phyloP scores from a whole-genome alignment of 2,888 invertebrate genomes.

The Tiliacea citrago region DNA sequence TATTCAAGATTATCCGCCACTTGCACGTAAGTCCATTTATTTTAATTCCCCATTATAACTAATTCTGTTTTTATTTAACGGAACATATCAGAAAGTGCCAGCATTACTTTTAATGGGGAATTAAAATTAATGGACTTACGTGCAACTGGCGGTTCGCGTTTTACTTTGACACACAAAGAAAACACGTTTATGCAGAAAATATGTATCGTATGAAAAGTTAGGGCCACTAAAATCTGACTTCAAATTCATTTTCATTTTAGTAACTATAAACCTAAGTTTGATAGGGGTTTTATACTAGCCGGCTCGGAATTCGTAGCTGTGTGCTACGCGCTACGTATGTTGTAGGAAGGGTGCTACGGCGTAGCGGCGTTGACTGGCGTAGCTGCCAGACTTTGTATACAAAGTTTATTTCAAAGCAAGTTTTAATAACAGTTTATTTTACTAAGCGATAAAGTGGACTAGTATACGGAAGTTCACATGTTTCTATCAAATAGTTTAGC shows the following conservation, averaged over 20 bases:
- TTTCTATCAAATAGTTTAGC: background rate
- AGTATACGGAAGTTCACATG: background rate
- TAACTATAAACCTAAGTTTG: constrained; percentile 37
- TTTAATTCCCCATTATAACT: too few species aligned
- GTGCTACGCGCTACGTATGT: constrained; percentile 49
- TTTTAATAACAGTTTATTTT: constrained; percentile 41
- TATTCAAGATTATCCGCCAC: too few species aligned
- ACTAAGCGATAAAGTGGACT: constrained; percentile 24
- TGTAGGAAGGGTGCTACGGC: constrained; percentile 49
- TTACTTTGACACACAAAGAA: background rate
- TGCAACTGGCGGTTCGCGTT: too few species aligned
- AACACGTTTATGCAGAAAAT: constrained; percentile 1
- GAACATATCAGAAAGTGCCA: too few species aligned
- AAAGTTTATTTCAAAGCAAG: constrained; percentile 46
- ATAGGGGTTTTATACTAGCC: constrained; percentile 29
- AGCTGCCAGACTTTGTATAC: constrained; percentile 47
- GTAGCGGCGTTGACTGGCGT: constrained; percentile 44
- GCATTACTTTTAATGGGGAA: too few species aligned
- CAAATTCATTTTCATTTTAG: constrained; percentile 32
- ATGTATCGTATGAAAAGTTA: constrained; percentile 6
- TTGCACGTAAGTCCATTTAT: too few species aligned
- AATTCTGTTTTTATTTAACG: too few species aligned
- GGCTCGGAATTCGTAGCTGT: constrained; percentile 24
- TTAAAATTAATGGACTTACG: too few species aligned
- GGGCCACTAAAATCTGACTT: background rate